phyloP scores from a whole-genome alignment of 2,113 vertebrate species.

The Anhinga rufa region DNA sequence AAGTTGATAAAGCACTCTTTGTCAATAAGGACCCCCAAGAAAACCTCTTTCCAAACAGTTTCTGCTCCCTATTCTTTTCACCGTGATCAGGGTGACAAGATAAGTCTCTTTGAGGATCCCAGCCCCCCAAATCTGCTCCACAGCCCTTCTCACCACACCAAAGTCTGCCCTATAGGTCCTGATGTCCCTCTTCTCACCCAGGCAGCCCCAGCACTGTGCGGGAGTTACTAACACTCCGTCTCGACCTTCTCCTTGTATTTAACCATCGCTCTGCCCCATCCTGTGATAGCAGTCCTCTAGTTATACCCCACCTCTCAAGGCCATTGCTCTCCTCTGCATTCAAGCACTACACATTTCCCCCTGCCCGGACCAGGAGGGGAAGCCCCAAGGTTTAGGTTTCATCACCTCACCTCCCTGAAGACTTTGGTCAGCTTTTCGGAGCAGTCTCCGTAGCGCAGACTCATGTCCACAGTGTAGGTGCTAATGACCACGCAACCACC shows the following conservation, averaged over 20 bases:
- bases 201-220: background rate
- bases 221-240: background rate
- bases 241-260: background rate
- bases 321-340: background rate
- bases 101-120: background rate
- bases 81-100: background rate
- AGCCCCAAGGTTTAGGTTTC: background rate
- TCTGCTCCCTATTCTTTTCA: background rate
- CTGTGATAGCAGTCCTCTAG: background rate
- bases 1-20: background rate
- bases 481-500: constrained; percentile 75
- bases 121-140: background rate
- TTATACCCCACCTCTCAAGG: no score
- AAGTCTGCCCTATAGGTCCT: background rate
- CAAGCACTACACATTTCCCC: accelerated
- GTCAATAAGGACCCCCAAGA: background rate
- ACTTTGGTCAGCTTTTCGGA: constrained; percentile 62
- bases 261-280: background rate
- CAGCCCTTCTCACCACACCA: background rate
- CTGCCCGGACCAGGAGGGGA: background rate
- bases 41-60: background rate
- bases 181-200: background rate
- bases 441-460: constrained; percentile 61
- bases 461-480: constrained; percentile 74
- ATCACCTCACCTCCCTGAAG: constrained; percentile 72